A percentile compares a stretch with the other conserved stretches of the same genome.
These are phyloP conservation scores for Ophthalmolycus amberensis DNA, from an alignment of 2,113 vertebrate species.

Conservation along the genomic window DNA sequence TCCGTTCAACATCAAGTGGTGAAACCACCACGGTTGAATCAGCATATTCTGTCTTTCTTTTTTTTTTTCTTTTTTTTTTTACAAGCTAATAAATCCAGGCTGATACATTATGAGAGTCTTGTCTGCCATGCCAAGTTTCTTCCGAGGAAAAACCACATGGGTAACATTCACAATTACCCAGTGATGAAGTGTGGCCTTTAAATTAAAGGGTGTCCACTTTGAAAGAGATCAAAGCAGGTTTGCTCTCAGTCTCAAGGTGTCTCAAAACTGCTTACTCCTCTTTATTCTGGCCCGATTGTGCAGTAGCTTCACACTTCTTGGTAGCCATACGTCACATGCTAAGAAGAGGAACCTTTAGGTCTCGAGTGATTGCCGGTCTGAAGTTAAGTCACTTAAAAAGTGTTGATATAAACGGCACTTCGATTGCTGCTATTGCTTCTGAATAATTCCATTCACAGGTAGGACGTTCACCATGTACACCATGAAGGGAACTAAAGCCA, in stretches of 20 bases:
- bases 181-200: slow-evolving; percentile 19
- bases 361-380: not conserved
- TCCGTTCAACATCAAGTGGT: slow-evolving; percentile 13
- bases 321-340: not conserved
- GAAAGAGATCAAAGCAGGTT: not conserved
- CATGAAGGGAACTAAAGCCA: not conserved
- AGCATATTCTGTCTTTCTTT: slow-evolving; percentile 8
- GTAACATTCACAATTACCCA: not conserved
- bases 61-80: slow-evolving; percentile 9
- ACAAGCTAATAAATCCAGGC: slow-evolving; percentile 46
- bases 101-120: slow-evolving; percentile 42
- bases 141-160: not conserved
- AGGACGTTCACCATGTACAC: not conserved
- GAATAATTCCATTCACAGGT: not conserved
- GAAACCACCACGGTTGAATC: slow-evolving; percentile 52
- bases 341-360: not conserved
- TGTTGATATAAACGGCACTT: not conserved
- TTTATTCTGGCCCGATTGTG: not conserved
- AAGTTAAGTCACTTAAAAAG: slow-evolving; percentile 1
- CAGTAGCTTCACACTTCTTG: not conserved
- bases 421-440: not conserved
- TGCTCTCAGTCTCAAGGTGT: not conserved
- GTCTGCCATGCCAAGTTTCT: slow-evolving; percentile 13
- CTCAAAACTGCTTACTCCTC: not conserved
- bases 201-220: not conserved